Base-by-base conservation (phyloP, 1,140 invertebrate genomes). In the Pristionchus pacificus region DNA sequence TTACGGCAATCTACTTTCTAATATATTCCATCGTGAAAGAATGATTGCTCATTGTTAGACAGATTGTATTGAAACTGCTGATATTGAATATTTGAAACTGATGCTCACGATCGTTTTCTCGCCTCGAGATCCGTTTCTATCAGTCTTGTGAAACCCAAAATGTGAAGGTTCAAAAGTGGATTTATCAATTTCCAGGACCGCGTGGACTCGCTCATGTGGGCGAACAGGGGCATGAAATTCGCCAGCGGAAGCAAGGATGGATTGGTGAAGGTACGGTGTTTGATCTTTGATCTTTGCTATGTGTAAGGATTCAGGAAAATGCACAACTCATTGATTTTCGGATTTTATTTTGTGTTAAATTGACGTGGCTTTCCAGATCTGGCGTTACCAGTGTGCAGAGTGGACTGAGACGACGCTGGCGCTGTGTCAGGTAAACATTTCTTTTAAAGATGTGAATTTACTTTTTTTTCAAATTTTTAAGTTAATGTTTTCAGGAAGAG, bases 201-300 rank as follows among this genome's bases (percentile, higher is more conserved):
- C 27, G 95, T 99, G 1, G 96, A 98, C 85, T 95, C 92, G 66
- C 91, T 99, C 71, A 91, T 93, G 75, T 98, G 96, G 91, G 91
- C 93, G 62, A 91, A 97, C 84, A 85, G 85, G 31, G 90, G 91
- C 0, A 92, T 73, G 86, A 88, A 81, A 32, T 97, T 98, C 86
- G 89, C 97, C 60, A 97, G 93, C 57, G 96, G 96, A 15, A 93
- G 92, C 76, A 95, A 95, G 86, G 96, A 98, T 87, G 96, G 96
- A 10, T 93, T 91, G 2, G 95, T 94, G 0, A 89, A 92, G 77
- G 89, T 98, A n/a, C n/a, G n/a, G n/a, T n/a, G n/a, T n/a, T n/a
- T n/a, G n/a, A n/a, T n/a, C n/a, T n/a, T n/a, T n/a, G n/a, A n/a
- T n/a, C n/a, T n/a, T n/a, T n/a, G 38, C 6, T 49, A 49, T 10